Conservation (phyloP, 2,797 vertebrate genomes). For the Tokudaia muenninki region DNA sequence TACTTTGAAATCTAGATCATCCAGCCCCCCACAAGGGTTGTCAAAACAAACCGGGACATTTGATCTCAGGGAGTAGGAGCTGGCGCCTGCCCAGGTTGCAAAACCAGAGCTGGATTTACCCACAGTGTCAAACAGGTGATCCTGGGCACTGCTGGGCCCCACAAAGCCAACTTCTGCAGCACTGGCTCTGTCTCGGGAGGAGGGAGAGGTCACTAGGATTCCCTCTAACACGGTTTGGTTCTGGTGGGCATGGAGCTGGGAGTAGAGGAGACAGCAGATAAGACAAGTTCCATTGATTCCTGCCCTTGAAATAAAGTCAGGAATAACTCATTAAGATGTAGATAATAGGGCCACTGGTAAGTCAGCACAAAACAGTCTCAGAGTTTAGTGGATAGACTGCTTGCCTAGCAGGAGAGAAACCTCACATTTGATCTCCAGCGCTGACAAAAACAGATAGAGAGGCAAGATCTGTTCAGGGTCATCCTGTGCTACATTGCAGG, state of each 20-base stretch:
- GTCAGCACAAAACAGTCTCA: neutral
- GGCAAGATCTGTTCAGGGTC: neutral
- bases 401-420: neutral
- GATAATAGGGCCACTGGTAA: neutral
- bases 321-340: neutral
- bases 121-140: slow-evolving; percentile 31
- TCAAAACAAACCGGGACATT: slow-evolving; percentile 85
- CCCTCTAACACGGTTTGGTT: neutral
- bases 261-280: neutral
- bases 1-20: slow-evolving; percentile 82
- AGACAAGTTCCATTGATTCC: neutral
- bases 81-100: slow-evolving; percentile 77
- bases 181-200: neutral
- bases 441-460: neutral
- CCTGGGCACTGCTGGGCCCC: neutral
- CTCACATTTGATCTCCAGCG: neutral
- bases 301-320: slow-evolving; percentile 39
- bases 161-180: neutral
- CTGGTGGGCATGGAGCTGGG: neutral
- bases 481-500: neutral
- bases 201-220: neutral
- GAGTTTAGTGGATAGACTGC: neutral
- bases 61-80: slow-evolving; percentile 60
- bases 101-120: slow-evolving; percentile 61
- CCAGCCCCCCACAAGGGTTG: slow-evolving; percentile 63